Evolutionary conservation across 2,888 invertebrate genomes (phyloP).

Genomic region (Netelia inedita): DNA sequence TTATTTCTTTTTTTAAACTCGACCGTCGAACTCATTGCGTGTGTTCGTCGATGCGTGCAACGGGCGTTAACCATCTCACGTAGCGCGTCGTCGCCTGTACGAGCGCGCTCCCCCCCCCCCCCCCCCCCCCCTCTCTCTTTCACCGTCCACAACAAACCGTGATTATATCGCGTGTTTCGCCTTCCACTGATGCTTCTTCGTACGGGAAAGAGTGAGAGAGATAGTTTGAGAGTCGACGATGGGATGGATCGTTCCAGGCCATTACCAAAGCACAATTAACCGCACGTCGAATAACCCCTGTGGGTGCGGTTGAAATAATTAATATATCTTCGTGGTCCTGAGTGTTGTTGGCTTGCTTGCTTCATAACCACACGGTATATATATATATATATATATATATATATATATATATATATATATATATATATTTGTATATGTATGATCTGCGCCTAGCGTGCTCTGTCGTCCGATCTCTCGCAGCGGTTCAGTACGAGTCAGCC

Average conservation of each 20-base stretch:
- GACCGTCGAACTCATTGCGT: slow-evolving; percentile 40
- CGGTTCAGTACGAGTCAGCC: neutral
- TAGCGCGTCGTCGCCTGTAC: neutral
- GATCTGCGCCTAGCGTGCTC: neutral
- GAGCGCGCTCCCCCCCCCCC: neutral
- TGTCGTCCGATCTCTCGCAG: neutral
- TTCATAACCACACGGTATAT: neutral
- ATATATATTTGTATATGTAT: neutral
- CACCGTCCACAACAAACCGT: slow-evolving; percentile 16
- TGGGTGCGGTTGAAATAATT: slow-evolving; percentile 66
- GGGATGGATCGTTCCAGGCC: slow-evolving; percentile 62
- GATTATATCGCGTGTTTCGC: slow-evolving; percentile 57
- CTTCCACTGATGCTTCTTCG: neutral
- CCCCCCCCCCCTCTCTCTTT: neutral
- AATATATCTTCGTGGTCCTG: slow-evolving; percentile 53
- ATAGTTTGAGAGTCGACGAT: slow-evolving; percentile 22
- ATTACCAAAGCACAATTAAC: slow-evolving; percentile 66
- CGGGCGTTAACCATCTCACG: slow-evolving; percentile 33
- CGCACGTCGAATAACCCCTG: slow-evolving; percentile 56
- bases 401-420: neutral
- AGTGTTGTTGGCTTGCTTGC: neutral
- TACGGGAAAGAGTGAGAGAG: neutral
- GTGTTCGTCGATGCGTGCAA: slow-evolving; percentile 38
- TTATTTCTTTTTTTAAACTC: slow-evolving; percentile 18
- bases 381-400: neutral